Base-by-base conservation (phyloP, 1,140 invertebrate genomes). In the Palaemon carinicauda region DNA sequence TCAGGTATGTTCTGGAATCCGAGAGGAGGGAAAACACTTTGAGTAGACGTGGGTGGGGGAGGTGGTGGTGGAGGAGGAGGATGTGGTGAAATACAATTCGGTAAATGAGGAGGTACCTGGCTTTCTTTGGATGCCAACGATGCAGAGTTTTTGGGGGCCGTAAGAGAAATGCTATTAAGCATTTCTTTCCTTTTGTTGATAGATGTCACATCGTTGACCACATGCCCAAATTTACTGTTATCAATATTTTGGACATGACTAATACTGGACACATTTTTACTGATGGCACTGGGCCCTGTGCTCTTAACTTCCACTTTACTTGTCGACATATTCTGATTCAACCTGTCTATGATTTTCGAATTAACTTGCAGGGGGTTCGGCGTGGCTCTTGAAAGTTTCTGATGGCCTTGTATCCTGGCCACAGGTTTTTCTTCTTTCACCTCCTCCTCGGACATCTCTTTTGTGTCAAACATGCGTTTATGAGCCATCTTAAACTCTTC, bases 401-500 rank as follows among this genome's bases (percentile, higher is more conserved):
- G 71, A 3, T 17, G 71, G 15, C 15, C 31, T 27, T 15, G 21
- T 31, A 33, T 27, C 21, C 54, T 71, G 24, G 51, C 27, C n/a
- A 54, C 51, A 0, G 29, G 24, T 41, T 73, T 74, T 50, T 56
- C 29, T 56, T 75, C 82, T 77, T 83, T 69, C 41, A 14, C 21
- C 19, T 69, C 71, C 15, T 60, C 31, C 31, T 31, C 27, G 1
- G 53, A 53, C 51, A n/a, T 56, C 15, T 83, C 74, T 53, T 84
- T 83, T 52, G 75, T 41, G 9, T 94, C 94, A 91, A 96, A 96
- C 96, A 96, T 96, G 92, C 95, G 95, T 88, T 94, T 93, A 91
- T 96, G 96, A 1, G 95, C 96, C 90, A 94, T 94, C 90, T 96
- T 96, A 90, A 97, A 96, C 92, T 97, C 96, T 91, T 96, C 95